Conservation (phyloP, 1,140 invertebrate genomes). For the Lepidostoma basale region DNA sequence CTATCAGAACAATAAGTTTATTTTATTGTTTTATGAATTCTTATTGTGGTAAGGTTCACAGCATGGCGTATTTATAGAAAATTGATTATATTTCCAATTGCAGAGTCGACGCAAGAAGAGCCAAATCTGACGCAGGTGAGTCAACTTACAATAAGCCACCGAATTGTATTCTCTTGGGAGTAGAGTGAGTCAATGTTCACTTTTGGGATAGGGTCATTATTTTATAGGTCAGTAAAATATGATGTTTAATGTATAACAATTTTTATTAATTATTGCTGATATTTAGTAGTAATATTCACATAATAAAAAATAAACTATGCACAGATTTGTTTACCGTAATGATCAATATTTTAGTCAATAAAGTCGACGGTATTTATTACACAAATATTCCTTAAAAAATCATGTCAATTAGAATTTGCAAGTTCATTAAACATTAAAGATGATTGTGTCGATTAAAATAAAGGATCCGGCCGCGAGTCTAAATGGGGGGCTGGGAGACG, state of each 20-base stretch:
- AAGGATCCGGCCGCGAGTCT: conserved; percentile 31
- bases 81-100: too few species aligned
- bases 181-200: too few species aligned
- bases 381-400: conserved; percentile 31
- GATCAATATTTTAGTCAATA: conserved; percentile 40
- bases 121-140: conserved; percentile 20
- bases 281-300: conserved; percentile 57
- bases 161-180: too few species aligned
- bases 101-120: conserved; percentile 11
- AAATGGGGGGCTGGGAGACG: too few species aligned
- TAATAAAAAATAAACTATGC: conserved; percentile 67
- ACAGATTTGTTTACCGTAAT: conserved; percentile 54
- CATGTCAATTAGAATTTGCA: conserved; percentile 24
- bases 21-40: too few species aligned
- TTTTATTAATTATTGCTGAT: conserved; percentile 48
- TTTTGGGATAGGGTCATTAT: too few species aligned
- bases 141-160: too few species aligned
- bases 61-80: too few species aligned
- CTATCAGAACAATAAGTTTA: too few species aligned
- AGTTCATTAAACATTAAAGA: conserved; percentile 28
- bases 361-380: conserved; percentile 38
- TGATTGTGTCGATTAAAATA: conserved; percentile 21
- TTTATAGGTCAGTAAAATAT: too few species aligned
- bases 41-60: too few species aligned
- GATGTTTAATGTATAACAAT: conserved; percentile 45